Conservation (phyloP, 2,797 vertebrate genomes). For the Sebastolobus alascanus region DNA sequence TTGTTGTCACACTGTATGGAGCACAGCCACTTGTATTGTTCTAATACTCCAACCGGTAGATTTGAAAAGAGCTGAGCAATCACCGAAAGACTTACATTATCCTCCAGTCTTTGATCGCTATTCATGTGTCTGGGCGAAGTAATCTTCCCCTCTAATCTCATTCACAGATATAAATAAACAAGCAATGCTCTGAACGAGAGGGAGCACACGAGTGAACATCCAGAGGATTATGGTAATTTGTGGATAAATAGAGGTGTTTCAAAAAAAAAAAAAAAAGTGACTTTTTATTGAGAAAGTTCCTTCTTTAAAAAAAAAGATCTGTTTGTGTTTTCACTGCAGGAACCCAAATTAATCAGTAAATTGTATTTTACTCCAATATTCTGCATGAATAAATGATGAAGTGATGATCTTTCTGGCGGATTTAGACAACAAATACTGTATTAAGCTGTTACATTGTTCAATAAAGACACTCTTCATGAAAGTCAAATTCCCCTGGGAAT, state of each 20-base stretch:
- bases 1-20: constrained; percentile 83
- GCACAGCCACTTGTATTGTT: constrained; percentile 83
- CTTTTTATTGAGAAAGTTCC: constrained; percentile 76
- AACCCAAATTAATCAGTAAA: constrained; percentile 48
- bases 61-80: constrained; percentile 82
- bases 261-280: constrained; percentile 64
- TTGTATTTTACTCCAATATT: constrained; percentile 37
- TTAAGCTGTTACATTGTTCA: background rate
- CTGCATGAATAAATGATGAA: constrained; percentile 24
- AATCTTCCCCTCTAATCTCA: constrained; percentile 88
- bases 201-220: constrained; percentile 84
- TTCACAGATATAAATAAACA: constrained; percentile 89
- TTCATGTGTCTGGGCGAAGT: constrained; percentile 84
- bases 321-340: constrained; percentile 33
- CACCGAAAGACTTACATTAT: constrained; percentile 86
- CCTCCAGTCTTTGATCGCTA: constrained; percentile 86
- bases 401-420: constrained; percentile 19
- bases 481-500: constrained; percentile 63
- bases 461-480: background rate
- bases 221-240: constrained; percentile 88
- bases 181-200: constrained; percentile 84
- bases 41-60: constrained; percentile 80
- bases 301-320: constrained; percentile 46
- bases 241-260: constrained; percentile 85
- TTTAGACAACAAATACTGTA: constrained; percentile 14